A percentile compares a stretch with the other conserved stretches of the same genome.
Evolutionary conservation across 2,888 invertebrate species (phyloP).

Genomic region (Micoletzkya japonica): DNA sequence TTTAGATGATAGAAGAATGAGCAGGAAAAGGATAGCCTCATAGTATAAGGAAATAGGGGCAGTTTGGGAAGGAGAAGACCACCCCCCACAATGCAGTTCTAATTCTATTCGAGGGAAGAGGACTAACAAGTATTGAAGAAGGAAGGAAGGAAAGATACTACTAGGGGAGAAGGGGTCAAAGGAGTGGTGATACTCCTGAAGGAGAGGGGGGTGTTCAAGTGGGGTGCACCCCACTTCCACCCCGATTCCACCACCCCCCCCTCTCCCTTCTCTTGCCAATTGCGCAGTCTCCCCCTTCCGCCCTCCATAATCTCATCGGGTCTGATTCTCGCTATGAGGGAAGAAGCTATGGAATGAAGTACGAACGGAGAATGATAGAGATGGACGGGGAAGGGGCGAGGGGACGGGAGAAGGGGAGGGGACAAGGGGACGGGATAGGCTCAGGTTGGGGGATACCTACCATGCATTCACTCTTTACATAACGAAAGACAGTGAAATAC

Average conservation of each 20-base stretch:
- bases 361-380: background rate
- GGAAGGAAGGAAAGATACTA: slow-evolving; percentile 10
- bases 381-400: slow-evolving; percentile 10
- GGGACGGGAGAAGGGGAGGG: slow-evolving; percentile 1
- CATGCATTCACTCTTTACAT: background rate
- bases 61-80: background rate
- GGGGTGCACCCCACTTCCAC: no score
- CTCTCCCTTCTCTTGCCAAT: no score
- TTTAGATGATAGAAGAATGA: background rate
- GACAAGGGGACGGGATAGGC: background rate
- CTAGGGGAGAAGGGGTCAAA: background rate
- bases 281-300: no score
- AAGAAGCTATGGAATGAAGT: background rate
- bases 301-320: no score
- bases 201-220: background rate
- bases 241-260: no score
- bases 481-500: background rate
- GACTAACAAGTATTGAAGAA: background rate
- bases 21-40: background rate
- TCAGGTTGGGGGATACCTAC: background rate
- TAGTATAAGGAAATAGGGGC: background rate
- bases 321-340: no score
- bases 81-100: background rate
- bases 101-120: background rate
- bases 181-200: slow-evolving; percentile 10